A percentile compares a stretch with the other conserved stretches of the same genome.
Evolutionary conservation across 2,888 invertebrate species (phyloP).

Genomic region (Agriopis marginaria): DNA sequence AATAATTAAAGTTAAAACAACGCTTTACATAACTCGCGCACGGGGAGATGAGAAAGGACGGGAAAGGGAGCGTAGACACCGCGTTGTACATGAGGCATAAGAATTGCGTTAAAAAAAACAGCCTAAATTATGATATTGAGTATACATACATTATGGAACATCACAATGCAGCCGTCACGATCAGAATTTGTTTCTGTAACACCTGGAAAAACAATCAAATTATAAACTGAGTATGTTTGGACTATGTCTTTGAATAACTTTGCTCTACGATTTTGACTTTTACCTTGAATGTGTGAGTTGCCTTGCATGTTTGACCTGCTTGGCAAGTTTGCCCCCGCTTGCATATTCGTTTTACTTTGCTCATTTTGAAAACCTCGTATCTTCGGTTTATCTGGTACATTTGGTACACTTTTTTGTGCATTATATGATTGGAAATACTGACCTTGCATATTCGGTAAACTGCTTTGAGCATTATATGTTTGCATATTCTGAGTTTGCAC

Average conservation of each 20-base stretch:
- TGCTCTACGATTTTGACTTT: no score
- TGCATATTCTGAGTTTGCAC: background rate
- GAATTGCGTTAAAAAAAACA: background rate
- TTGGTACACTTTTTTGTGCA: conserved; percentile 8
- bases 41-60: no score
- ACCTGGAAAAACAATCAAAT: background rate
- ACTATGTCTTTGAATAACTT: no score
- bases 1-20: no score
- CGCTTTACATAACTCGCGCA: no score
- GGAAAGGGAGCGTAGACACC: no score
- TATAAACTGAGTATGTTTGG: background rate
- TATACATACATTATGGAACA: conserved; percentile 32
- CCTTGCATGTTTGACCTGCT: background rate
- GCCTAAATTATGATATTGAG: background rate
- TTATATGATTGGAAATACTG: background rate
- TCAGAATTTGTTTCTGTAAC: background rate
- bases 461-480: background rate
- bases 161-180: background rate
- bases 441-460: background rate
- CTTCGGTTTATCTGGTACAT: background rate
- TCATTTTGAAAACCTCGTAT: background rate
- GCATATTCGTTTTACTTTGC: background rate
- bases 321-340: background rate
- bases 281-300: conserved; percentile 15
- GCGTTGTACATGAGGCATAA: no score